Evolutionary conservation across 2,797 vertebrate species (phyloP).

Genomic region (Heterohyrax brucei): DNA sequence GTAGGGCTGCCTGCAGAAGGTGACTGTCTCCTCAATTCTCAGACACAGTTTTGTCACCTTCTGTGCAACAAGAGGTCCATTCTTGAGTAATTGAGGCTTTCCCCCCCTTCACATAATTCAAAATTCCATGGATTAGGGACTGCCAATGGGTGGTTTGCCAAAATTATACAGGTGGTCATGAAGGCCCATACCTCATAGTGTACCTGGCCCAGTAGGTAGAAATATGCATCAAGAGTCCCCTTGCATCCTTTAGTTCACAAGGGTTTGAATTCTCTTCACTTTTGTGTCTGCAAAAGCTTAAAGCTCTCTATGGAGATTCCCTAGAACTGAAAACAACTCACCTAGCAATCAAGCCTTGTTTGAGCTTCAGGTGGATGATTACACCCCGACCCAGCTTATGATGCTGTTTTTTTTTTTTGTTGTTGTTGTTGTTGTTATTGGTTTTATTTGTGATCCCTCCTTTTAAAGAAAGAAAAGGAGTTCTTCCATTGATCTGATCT

Average conservation of each 20-base stretch:
- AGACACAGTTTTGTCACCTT: background rate
- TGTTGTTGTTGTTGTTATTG: background rate
- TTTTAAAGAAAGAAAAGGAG: slow-evolving; percentile 55
- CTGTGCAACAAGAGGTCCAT: background rate
- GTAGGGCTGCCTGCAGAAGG: background rate
- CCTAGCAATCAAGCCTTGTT: slow-evolving; percentile 18
- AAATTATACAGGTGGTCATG: background rate
- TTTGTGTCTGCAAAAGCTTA: slow-evolving; percentile 33
- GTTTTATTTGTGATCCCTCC: slow-evolving; percentile 30
- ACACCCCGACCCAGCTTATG: background rate
- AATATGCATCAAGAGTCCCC: background rate
- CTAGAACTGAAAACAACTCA: slow-evolving; percentile 17
- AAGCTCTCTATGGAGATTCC: background rate
- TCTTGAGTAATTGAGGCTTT: background rate
- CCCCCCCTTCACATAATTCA: background rate
- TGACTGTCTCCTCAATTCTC: background rate
- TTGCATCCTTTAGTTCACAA: background rate
- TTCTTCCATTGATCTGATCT: slow-evolving; percentile 52
- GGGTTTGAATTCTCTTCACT: background rate
- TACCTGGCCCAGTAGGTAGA: background rate
- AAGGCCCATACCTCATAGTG: background rate
- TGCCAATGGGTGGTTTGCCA: background rate
- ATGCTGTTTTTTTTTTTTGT: background rate
- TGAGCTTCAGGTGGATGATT: background rate
- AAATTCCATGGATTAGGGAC: background rate